Conservation (phyloP, 2,113 vertebrate genomes). For the Spheniscus mendiculus region DNA sequence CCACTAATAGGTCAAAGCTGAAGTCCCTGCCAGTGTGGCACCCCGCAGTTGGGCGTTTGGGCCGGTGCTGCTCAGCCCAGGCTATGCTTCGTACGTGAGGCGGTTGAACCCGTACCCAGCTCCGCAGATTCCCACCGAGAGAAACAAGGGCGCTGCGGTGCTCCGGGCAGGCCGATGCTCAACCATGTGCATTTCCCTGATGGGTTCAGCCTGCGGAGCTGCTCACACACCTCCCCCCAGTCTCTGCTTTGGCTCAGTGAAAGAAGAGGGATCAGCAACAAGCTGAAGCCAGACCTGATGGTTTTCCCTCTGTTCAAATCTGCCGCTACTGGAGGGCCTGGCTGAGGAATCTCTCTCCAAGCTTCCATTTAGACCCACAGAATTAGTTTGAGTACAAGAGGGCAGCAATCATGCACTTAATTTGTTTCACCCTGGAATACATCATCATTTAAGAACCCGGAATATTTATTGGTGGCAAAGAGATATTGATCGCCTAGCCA, state of each 20-base stretch:
- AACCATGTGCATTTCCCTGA: not conserved
- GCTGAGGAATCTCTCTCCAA: not conserved
- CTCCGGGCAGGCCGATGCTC: not conserved
- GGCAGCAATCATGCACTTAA: not conserved
- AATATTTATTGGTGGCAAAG: conserved; percentile 8
- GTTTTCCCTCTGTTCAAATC: not conserved
- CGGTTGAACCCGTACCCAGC: accelerated
- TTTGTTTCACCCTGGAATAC: conserved; percentile 17
- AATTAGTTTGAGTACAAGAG: not conserved
- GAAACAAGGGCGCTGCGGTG: not conserved
- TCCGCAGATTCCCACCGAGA: not conserved
- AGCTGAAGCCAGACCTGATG: not conserved
- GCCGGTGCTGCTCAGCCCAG: accelerated
- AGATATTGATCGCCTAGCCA: conserved; percentile 28
- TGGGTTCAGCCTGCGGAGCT: not conserved
- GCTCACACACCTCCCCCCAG: not conserved
- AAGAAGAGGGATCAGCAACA: not conserved
- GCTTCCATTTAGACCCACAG: not conserved
- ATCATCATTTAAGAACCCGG: not conserved
- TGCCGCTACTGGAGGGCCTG: accelerated
- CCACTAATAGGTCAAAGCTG: not conserved
- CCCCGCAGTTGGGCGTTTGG: accelerated
- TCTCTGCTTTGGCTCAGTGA: not conserved
- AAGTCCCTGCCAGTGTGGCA: not conserved
- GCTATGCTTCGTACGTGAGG: not conserved